Evolutionary conservation across 2,113 vertebrate species (phyloP), one percentile per base, ranked within the genome.

Genomic region (Kryptolebias marmoratus): DNA sequence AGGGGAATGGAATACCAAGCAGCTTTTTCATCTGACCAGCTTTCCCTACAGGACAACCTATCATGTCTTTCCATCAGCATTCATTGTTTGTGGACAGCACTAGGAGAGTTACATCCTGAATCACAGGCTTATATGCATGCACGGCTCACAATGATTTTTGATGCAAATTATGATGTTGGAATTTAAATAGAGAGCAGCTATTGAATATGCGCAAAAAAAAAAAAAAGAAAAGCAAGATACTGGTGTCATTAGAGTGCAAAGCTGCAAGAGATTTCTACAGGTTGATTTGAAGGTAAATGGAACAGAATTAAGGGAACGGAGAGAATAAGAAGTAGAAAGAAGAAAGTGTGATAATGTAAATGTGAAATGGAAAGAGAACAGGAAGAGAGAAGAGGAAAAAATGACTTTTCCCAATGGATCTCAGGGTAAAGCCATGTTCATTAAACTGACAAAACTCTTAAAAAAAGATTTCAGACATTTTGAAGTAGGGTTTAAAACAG

Each of bases 331-430:
- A 31, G 13, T 64, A 56, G 72, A 36, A 58, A n/a, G 28, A 32
- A 81, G 64, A 9, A 2, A 52, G 80, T 54, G 27, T 11, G 13
- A n/a, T 54, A 73, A 70, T 64, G 72, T 30, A 71, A 79, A 71
- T 79, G 85, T 73, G 63, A 87, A 84, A 81, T 30, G 60, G 60
- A 64, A 63, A 85, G 48, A 73, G 68, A 78, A 80, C 0, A 55
- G 68, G 74, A 86, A 64, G 39, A 86, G 72, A 77, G 61, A 71
- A 78, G 75, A 75, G 87, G 85, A 9, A 16, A 68, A 85, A 88
- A 87, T 84, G 83, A 87, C 86, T 82, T 90, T 85, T 89, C 90
- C 87, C 87, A 73, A 68, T 49, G 82, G 88, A 85, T 87, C 68
- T 82, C 77, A 84, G 85, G 84, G 76, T 87, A n/a, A 85, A 71